A percentile compares a stretch with the other conserved stretches of the same genome.
These are phyloP conservation scores for Agrotis ipsilon DNA, from an alignment of 2,888 invertebrate genomes.

Conservation along the genomic window DNA sequence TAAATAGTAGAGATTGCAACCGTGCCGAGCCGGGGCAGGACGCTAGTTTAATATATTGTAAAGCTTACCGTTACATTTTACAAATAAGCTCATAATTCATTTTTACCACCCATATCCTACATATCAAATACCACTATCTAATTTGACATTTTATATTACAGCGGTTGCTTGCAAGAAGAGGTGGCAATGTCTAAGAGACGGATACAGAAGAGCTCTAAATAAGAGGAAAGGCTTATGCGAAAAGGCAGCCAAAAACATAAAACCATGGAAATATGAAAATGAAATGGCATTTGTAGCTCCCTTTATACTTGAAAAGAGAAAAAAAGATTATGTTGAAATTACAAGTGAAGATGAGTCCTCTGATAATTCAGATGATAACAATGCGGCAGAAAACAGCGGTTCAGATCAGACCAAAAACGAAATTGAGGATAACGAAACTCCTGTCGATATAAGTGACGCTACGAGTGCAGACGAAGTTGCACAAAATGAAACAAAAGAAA, in stretches of 20 bases:
- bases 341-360: constrained; percentile 4
- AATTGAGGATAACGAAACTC: neutral
- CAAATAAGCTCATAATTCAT: neutral
- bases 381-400: neutral
- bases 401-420: neutral
- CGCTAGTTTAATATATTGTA: too few relatives aligned
- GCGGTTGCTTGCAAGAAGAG: constrained; percentile 18
- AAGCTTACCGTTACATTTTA: too few relatives aligned
- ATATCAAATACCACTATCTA: neutral
- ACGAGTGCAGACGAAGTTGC: neutral
- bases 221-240: constrained; percentile 17
- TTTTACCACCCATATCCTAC: neutral
- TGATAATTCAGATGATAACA: neutral
- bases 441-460: neutral
- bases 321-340: neutral
- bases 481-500: neutral
- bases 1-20: too few relatives aligned
- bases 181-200: constrained; percentile 24
- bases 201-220: constrained; percentile 19
- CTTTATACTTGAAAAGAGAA: constrained; percentile 15
- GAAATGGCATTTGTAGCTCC: constrained; percentile 26
- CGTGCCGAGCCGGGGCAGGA: too few relatives aligned
- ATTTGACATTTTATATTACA: constrained; percentile 5
- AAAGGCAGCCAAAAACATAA: constrained; percentile 5
- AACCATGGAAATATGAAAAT: constrained; percentile 21